Percentiles rank a stretch among this genome's conserved stretches.
Conservation (phyloP, 2,797 vertebrate species). For the Brachyrhaphis roseni region DNA sequence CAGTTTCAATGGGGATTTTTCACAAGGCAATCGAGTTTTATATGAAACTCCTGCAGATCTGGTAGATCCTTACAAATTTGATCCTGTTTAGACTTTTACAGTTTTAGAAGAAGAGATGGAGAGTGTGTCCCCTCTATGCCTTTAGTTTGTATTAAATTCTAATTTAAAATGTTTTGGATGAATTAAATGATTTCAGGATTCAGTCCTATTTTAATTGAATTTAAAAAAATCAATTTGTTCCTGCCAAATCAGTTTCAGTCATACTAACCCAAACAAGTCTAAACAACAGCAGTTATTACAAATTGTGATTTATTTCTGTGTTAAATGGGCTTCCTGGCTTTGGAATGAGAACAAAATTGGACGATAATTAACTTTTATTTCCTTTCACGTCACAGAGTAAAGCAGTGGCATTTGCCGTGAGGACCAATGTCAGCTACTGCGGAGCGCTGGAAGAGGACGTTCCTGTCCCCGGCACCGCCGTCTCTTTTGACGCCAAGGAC, state of each 20-base stretch:
- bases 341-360: not conserved
- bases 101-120: not conserved
- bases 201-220: not conserved
- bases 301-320: not conserved
- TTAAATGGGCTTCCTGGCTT: not conserved
- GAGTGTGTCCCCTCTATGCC: not conserved
- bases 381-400: constrained; percentile 82
- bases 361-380: rapidly evolving
- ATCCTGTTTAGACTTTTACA: not conserved
- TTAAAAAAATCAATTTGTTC: not conserved
- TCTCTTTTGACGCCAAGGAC: constrained; percentile 98
- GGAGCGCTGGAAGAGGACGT: constrained; percentile 96
- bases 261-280: not conserved
- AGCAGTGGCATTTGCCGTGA: constrained; percentile 96
- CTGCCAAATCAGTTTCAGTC: not conserved
- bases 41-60: not conserved
- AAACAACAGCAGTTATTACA: not conserved
- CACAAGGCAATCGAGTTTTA: not conserved
- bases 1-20: constrained; percentile 8
- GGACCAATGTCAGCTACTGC: constrained; percentile 96
- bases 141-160: not conserved
- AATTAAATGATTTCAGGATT: not conserved
- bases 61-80: not conserved
- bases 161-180: not conserved
- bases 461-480: constrained; percentile 92